Evolutionary conservation across 2,797 vertebrate genomes (phyloP).

Genomic region (Sebastes vulpes): DNA sequence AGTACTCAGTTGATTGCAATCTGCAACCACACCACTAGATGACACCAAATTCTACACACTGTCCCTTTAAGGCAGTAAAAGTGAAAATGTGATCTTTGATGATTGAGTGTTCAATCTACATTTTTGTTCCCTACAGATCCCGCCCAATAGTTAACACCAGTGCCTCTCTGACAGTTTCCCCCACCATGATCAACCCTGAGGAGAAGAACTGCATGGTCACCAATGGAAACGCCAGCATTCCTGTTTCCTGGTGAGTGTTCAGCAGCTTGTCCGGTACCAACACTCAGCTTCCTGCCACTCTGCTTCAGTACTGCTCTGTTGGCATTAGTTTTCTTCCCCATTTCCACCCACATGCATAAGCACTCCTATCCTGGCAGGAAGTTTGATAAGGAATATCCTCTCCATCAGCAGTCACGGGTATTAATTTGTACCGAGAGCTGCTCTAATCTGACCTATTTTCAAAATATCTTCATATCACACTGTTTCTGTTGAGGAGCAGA

Average conservation of each 20-base stretch:
- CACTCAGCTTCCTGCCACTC: slow-evolving; percentile 17
- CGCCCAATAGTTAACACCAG: slow-evolving; percentile 92
- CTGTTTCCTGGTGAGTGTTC: slow-evolving; percentile 90
- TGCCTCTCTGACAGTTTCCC: slow-evolving; percentile 87
- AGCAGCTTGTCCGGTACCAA: background rate
- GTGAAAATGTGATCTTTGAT: background rate
- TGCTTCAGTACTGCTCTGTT: background rate
- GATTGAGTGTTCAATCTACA: background rate
- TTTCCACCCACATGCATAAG: slow-evolving; percentile 42
- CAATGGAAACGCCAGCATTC: slow-evolving; percentile 81
- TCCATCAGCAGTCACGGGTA: slow-evolving; percentile 31
- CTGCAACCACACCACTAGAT: background rate
- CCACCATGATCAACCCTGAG: slow-evolving; percentile 94
- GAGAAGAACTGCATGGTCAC: slow-evolving; percentile 89
- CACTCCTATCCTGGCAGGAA: slow-evolving; percentile 52
- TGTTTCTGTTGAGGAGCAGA: slow-evolving; percentile 28
- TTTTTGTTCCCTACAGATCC: slow-evolving; percentile 77
- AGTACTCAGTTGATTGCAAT: background rate
- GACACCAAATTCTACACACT: background rate
- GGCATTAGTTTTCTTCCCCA: slow-evolving; percentile 22
- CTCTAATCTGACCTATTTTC: slow-evolving; percentile 61
- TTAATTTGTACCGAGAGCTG: background rate
- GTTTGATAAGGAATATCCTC: slow-evolving; percentile 56
- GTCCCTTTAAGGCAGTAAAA: background rate
- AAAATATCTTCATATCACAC: slow-evolving; percentile 31